Base-by-base conservation (phyloP, 1,140 invertebrate species). In the Aphidius ervi region DNA sequence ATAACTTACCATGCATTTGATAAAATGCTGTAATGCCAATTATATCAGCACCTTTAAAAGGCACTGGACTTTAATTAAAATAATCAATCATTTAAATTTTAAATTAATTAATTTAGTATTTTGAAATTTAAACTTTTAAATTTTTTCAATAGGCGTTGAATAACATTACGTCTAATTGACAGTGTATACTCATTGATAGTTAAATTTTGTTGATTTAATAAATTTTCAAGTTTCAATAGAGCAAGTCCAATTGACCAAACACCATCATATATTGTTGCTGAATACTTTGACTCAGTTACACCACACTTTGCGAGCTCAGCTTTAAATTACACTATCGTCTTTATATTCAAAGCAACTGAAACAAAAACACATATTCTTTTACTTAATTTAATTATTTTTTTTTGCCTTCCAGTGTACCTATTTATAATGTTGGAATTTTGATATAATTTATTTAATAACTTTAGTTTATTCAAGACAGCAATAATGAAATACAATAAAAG, bases 241-340 rank as follows among this genome's bases (percentile, higher is more conserved):
- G 89, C 87, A 9, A 93, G 68, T 0, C 91, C 91, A 63, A 94
- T 89, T 0, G 91, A 88, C 92, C 92, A 95, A 1, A 95, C 86
- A 0, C 92, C 92, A 68, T 96, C 93, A 70, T 94, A 96, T 0
- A 90, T 87, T 70, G 92, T 88, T 0, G 86, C 85, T 0, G 90
- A 87, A 68, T 85, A 92, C 52, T 84, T 83, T 1, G 88, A 89
- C 3, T 86, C 78, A 3, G 83, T 79, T 3, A 82, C 79, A 9
- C 80, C 80, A 56, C 72, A 74, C 5, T 68, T 75, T 41, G 77
- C 75, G 72, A 89, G 83, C 63, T 86, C 83, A 3, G 79, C 73
- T 43, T 80, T 75, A 73, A 92, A 92, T 77, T 87, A 85, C 57
- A 83, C 82, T 64, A 86, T 87, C 46, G 86, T 88, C 90, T 91